A percentile compares a stretch with the other conserved stretches of the same genome.
These are phyloP conservation scores for Lepidurus couesii DNA, from an alignment of 1,140 invertebrate genomes.

Conservation along the genomic window DNA sequence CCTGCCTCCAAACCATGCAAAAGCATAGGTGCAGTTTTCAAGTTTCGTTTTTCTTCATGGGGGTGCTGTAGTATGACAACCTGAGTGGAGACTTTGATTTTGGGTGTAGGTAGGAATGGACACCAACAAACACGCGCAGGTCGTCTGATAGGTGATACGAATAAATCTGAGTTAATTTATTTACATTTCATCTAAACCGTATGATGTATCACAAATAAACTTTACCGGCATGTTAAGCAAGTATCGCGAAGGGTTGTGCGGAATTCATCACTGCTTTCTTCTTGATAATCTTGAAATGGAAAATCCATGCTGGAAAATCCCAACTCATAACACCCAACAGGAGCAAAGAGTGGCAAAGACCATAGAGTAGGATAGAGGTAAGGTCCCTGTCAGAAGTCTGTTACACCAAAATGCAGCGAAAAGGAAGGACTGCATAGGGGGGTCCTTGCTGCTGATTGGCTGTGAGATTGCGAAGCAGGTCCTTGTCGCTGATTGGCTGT, in stretches of 20 bases:
- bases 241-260: conserved; percentile 30
- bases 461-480: neutral
- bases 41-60: conserved; percentile 80
- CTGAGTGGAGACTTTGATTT: conserved; percentile 58
- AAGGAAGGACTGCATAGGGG: neutral
- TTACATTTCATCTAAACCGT: neutral
- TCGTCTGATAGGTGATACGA: conserved; percentile 55
- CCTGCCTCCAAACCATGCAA: conserved; percentile 61
- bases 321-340: neutral
- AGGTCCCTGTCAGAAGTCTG: neutral
- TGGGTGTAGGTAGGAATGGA: conserved; percentile 63
- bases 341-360: neutral
- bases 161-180: neutral
- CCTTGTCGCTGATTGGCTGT: neutral
- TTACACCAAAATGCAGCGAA: neutral
- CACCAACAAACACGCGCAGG: conserved; percentile 86
- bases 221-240: conserved; percentile 28
- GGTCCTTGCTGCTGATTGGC: neutral
- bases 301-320: neutral
- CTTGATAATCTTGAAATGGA: neutral
- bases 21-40: conserved; percentile 84
- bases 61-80: conserved; percentile 85
- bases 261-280: conserved; percentile 25
- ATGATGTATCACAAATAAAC: conserved; percentile 34
- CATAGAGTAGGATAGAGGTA: too few relatives aligned